phyloP scores from a whole-genome alignment of 2,888 invertebrate species.

The Drosophila imparisetae region DNA sequence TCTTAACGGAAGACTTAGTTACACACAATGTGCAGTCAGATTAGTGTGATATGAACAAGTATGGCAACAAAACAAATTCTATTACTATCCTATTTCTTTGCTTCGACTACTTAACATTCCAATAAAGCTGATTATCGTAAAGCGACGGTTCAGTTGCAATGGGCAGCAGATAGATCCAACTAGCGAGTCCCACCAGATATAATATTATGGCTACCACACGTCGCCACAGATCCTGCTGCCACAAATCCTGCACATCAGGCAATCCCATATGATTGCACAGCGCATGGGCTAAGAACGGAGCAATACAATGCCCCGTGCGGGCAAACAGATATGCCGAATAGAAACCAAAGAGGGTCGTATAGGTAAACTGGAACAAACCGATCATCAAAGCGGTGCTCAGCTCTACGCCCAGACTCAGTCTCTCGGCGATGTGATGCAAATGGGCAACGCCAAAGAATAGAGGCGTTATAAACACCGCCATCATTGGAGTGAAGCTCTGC shows the following conservation, averaged over 20 bases:
- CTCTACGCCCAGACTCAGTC: conserved; percentile 89
- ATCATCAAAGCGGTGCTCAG: conserved; percentile 89
- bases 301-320: conserved; percentile 94
- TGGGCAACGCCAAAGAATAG: conserved; percentile 97
- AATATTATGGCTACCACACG: conserved; percentile 88
- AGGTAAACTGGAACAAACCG: conserved; percentile 94
- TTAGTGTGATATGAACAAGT: conserved; percentile 49
- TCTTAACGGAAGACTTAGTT: conserved; percentile 60
- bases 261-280: conserved; percentile 99
- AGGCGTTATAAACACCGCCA: conserved; percentile 93
- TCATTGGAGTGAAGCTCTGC: conserved; percentile 91
- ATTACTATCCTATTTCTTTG: too few species aligned
- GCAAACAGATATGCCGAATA: conserved; percentile 97
- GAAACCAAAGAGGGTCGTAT: conserved; percentile 96
- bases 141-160: conserved; percentile 90
- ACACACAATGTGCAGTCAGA: conserved; percentile 33
- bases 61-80: conserved; percentile 57
- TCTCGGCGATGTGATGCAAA: conserved; percentile 95
- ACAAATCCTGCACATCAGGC: conserved; percentile 92
- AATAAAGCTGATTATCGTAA: conserved; percentile 87
- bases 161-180: conserved; percentile 91
- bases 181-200: conserved; percentile 90
- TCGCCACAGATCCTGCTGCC: conserved; percentile 86
- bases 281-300: conserved; percentile 94
- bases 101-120: conserved; percentile 76